phyloP scores from a whole-genome alignment of 2,797 vertebrate species.

The Nannoperca obscura region DNA sequence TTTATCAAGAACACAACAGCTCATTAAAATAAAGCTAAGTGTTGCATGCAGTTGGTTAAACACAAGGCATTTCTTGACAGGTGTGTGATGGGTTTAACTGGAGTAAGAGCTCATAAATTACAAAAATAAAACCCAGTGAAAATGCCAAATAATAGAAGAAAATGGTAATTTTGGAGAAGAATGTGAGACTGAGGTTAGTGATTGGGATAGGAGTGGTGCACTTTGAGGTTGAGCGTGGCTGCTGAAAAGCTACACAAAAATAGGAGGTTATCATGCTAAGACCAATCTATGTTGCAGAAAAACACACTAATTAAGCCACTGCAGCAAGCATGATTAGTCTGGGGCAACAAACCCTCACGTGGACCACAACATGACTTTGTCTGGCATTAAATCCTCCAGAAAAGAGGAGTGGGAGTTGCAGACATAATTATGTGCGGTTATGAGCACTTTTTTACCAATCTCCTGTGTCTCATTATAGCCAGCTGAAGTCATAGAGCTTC shows the following conservation, averaged over 20 bases:
- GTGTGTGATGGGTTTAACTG: slow-evolving; percentile 33
- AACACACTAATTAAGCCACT: slow-evolving; percentile 77
- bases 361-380: slow-evolving; percentile 75
- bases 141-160: slow-evolving; percentile 14
- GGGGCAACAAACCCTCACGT: slow-evolving; percentile 78
- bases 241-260: slow-evolving; percentile 40
- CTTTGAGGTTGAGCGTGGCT: neutral
- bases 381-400: slow-evolving; percentile 78
- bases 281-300: slow-evolving; percentile 67
- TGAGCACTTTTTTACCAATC: slow-evolving; percentile 79
- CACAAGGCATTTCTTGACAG: slow-evolving; percentile 32
- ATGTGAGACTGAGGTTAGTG: slow-evolving; percentile 6
- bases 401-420: slow-evolving; percentile 73
- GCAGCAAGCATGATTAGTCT: slow-evolving; percentile 77
- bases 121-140: slow-evolving; percentile 23
- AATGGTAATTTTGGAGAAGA: slow-evolving; percentile 10
- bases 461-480: slow-evolving; percentile 77
- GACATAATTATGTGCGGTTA: slow-evolving; percentile 79
- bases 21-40: slow-evolving; percentile 49
- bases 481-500: slow-evolving; percentile 60
- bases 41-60: slow-evolving; percentile 31
- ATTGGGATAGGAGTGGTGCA: neutral
- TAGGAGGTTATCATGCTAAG: slow-evolving; percentile 58
- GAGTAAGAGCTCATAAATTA: slow-evolving; percentile 23
- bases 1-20: slow-evolving; percentile 45